Base-by-base conservation (phyloP, 2,113 vertebrate genomes). In the Pipa parva region DNA sequence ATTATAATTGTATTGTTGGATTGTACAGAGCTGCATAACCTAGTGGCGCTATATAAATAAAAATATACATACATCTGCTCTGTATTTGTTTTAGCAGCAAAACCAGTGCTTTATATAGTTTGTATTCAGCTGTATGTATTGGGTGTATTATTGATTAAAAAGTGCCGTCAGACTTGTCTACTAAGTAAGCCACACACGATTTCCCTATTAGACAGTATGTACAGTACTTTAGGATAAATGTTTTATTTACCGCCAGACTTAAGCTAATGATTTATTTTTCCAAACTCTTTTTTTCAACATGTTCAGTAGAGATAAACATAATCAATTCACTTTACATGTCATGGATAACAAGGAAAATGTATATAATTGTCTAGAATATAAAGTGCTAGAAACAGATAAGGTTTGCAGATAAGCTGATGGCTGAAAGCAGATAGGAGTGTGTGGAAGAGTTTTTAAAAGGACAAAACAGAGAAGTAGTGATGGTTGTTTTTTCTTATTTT, bases 261-360 rank as follows among this genome's bases (percentile, higher is more conserved):
- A 15, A 15, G 39, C 13, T 17, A 5, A 42, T 42, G 13, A 42
- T 42, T 42, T 42, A 17, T 42, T 42, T 36, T 42, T n/a, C 39
- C 39, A 42, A 15, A 5, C 39, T 42, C 39, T 15, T 42, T 17
- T 15, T 42, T 17, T 15, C 39, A 12, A 42, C 39, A 42, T 42
- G 39, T 42, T 15, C 39, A n/a, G 39, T 15, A 42, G 5, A 42
- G 39, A 42, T 42, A 42, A 42, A 42, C 39, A 42, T 42, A 42
- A 42, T 42, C 39, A 42, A 42, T 42, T 42, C 39, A 42, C 13
- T 42, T 42, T 42, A 42, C 39, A 42, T 42, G n/a, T 42, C 39
- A 42, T 42, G n/a, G 39, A 42, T 42, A 42, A 42, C 39, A 18
- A n/a, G 39, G 39, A 18, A n/a, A n/a, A n/a, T n/a, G n/a, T n/a